These are phyloP conservation scores for Hesperophylax magnus DNA, from an alignment of 1,140 invertebrate species.

Conservation along the genomic window DNA sequence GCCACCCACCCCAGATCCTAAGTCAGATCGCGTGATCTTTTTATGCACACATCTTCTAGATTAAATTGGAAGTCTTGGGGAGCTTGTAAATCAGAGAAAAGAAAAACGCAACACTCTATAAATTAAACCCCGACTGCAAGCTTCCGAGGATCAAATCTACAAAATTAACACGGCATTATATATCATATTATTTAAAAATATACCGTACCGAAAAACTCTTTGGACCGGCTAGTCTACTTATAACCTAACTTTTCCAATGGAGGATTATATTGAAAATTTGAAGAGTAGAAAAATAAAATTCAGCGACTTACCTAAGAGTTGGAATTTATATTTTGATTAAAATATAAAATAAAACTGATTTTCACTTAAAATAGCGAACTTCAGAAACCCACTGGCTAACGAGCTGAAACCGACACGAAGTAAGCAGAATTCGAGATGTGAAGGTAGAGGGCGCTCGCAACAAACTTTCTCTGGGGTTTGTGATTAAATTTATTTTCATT, in stretches of 20 bases:
- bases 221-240: neutral
- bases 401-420: conserved; percentile 21
- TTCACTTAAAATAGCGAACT: conserved; percentile 12
- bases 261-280: neutral
- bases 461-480: neutral
- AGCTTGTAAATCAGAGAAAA: too few relatives aligned
- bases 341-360: conserved; percentile 29
- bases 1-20: neutral
- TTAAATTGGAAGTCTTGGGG: too few relatives aligned
- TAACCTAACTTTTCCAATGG: neutral
- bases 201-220: conserved; percentile 2
- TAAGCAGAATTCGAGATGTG: neutral
- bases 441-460: conserved; percentile 3
- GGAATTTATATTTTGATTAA: neutral
- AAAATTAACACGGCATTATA: neutral
- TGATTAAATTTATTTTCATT: neutral
- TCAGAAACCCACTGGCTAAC: conserved; percentile 6
- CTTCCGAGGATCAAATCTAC: neutral
- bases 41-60: too few relatives aligned
- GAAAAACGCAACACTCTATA: too few relatives aligned
- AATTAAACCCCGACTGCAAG: too few relatives aligned
- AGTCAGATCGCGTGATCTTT: conserved; percentile 1
- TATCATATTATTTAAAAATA: conserved; percentile 7
- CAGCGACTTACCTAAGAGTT: conserved; percentile 6
- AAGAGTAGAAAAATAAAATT: neutral